Percentiles rank a stretch among this genome's conserved stretches.
Evolutionary conservation across 2,113 vertebrate genomes (phyloP).

Genomic region (Bubo bubo): DNA sequence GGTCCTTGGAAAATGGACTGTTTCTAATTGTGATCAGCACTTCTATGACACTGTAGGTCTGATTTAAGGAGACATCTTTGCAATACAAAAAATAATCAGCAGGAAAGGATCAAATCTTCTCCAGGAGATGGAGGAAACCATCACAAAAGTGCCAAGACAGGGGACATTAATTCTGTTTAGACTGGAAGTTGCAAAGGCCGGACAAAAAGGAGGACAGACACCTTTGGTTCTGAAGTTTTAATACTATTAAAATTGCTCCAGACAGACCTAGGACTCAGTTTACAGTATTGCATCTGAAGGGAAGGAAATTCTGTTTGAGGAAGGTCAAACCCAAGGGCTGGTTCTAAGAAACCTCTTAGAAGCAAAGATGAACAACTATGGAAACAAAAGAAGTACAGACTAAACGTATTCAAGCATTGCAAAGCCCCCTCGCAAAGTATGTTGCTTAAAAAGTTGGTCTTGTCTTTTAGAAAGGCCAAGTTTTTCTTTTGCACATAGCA

Average conservation of each 20-base stretch:
- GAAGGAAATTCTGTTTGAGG: not conserved
- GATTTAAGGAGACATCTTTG: not conserved
- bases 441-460: not conserved
- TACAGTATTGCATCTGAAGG: not conserved
- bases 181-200: not conserved
- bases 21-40: not conserved
- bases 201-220: not conserved
- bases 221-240: not conserved
- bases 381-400: not conserved
- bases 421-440: not conserved
- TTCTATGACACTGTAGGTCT: not conserved
- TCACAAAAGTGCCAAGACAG: not conserved
- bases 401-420: not conserved
- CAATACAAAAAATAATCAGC: not conserved
- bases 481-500: not conserved
- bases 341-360: not conserved
- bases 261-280: not conserved
- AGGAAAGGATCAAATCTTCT: not conserved
- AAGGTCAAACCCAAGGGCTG: not conserved
- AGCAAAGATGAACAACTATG: not conserved
- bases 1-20: not conserved
- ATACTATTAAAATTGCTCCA: not conserved
- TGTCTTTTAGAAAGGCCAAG: not conserved
- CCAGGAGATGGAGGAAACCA: not conserved
- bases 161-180: not conserved